Evolutionary conservation across 2,888 invertebrate genomes (phyloP).

Genomic region (Synanthedon myopaeformis): DNA sequence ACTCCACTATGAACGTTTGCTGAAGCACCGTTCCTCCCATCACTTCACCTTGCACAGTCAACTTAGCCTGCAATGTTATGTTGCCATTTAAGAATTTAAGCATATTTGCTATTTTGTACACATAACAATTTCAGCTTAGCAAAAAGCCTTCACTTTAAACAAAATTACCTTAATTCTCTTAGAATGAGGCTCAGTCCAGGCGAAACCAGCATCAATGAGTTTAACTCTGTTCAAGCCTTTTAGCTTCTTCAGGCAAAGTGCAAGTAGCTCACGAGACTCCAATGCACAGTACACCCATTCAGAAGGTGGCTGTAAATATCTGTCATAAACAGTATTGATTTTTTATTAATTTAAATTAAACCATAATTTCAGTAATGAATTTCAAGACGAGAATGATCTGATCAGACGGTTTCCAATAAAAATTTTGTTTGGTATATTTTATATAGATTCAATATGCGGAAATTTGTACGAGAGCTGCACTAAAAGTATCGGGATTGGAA

Average conservation of each 20-base stretch:
- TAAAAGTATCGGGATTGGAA: too few species aligned
- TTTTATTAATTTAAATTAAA: too few species aligned
- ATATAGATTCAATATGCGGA: too few species aligned
- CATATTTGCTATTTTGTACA: background rate
- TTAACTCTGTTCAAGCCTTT: slow-evolving; percentile 91
- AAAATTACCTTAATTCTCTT: slow-evolving; percentile 87
- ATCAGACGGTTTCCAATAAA: too few species aligned
- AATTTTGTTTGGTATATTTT: too few species aligned
- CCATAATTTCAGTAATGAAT: too few species aligned
- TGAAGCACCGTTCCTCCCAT: slow-evolving; percentile 90
- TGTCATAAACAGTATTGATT: slow-evolving; percentile 16
- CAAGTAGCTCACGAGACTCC: slow-evolving; percentile 92
- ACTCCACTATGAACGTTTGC: slow-evolving; percentile 96
- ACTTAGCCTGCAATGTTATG: slow-evolving; percentile 72
- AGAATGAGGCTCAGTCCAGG: slow-evolving; percentile 99
- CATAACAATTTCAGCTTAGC: background rate
- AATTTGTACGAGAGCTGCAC: too few species aligned
- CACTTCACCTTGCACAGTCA: slow-evolving; percentile 96
- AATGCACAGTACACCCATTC: slow-evolving; percentile 88
- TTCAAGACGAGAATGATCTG: too few species aligned
- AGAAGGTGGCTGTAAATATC: slow-evolving; percentile 90
- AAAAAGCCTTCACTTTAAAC: background rate
- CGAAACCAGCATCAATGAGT: slow-evolving; percentile 94
- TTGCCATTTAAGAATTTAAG: background rate
- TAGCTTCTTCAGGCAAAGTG: slow-evolving; percentile 91